phyloP scores from a whole-genome alignment of 1,140 invertebrate genomes.

The Drosophila leontia region DNA sequence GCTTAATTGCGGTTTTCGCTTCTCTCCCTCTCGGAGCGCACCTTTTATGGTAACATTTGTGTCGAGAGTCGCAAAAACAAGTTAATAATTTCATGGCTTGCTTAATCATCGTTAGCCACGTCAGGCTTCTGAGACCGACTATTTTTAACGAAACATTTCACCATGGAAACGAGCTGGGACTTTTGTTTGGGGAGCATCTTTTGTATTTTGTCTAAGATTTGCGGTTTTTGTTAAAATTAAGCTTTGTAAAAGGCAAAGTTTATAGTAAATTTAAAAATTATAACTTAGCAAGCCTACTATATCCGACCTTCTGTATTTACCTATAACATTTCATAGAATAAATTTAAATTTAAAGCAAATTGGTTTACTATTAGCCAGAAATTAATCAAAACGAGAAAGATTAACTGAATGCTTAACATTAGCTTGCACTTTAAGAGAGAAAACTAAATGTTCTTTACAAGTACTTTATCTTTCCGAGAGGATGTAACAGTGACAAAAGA shows the following conservation, averaged over 20 bases:
- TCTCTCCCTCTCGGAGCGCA: constrained; percentile 30
- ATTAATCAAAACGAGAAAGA: too few relatives aligned
- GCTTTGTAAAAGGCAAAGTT: not conserved
- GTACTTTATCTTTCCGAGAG: not conserved
- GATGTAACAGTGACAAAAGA: not conserved
- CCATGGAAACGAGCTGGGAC: constrained; percentile 37
- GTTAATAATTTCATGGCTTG: constrained; percentile 60
- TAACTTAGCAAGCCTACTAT: not conserved
- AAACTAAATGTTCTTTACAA: not conserved
- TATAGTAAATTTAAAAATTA: not conserved
- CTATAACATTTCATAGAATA: too few relatives aligned
- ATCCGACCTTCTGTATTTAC: too few relatives aligned
- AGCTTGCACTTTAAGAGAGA: too few relatives aligned
- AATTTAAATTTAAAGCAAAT: too few relatives aligned
- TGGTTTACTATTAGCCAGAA: too few relatives aligned
- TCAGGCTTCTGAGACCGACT: constrained; percentile 42
- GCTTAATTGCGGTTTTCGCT: constrained; percentile 61
- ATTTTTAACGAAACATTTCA: constrained; percentile 49
- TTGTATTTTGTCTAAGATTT: constrained; percentile 1
- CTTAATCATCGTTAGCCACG: constrained; percentile 59
- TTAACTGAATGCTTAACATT: too few relatives aligned
- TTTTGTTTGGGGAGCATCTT: constrained; percentile 1
- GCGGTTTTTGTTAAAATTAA: constrained; percentile 1
- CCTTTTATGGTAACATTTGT: constrained; percentile 58
- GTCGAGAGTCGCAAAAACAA: constrained; percentile 52